phyloP scores from a whole-genome alignment of 2,797 vertebrate species.

The Xenopus petersii region DNA sequence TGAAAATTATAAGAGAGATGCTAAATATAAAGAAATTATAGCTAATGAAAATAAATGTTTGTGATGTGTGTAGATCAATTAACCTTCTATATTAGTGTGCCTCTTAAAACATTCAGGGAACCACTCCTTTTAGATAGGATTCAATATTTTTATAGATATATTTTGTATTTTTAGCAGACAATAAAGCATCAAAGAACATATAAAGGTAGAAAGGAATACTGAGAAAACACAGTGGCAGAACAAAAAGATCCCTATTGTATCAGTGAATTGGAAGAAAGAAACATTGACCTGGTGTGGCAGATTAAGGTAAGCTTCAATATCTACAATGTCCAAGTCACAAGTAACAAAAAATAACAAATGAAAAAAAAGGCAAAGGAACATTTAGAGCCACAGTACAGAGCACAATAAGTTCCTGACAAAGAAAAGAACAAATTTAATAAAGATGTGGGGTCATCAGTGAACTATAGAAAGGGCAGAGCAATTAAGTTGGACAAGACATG shows the following conservation, averaged over 20 bases:
- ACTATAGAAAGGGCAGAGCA: slow-evolving; percentile 26
- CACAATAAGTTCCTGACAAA: not conserved
- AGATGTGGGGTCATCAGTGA: not conserved
- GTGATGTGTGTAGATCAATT: no score
- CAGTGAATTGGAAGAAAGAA: not conserved
- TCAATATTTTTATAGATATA: no score
- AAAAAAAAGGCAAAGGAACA: not conserved
- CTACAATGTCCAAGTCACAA: not conserved
- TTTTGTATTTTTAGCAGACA: no score
- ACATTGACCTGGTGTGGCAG: not conserved
- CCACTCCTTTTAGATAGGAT: no score
- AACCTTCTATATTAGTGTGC: no score
- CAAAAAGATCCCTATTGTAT: not conserved
- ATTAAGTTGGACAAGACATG: slow-evolving; percentile 21
- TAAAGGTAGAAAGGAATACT: not conserved
- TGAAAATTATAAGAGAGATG: no score
- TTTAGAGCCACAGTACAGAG: not conserved
- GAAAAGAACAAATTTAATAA: slow-evolving; percentile 18
- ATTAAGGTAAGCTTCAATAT: slow-evolving; percentile 5
- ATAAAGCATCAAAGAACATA: no score
- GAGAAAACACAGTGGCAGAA: not conserved
- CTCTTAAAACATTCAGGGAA: no score
- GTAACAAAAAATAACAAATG: slow-evolving; percentile 7
- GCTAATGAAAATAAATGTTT: no score
- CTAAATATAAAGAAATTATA: no score